phyloP scores from a whole-genome alignment of 53 echinoderm and acorn worm species.

The Holothuria scabra region DNA sequence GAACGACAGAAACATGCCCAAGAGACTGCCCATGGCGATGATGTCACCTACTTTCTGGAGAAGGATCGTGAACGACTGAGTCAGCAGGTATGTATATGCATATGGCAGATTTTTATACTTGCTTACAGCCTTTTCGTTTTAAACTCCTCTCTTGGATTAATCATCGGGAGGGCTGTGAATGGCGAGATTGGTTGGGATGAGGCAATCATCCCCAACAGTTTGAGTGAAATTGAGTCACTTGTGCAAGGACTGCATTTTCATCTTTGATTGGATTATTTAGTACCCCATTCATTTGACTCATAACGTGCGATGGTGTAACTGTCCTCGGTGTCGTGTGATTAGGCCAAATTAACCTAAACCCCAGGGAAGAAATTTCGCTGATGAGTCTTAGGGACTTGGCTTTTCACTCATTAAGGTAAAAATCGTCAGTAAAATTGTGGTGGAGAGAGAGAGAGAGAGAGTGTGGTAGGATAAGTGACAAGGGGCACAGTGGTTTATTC shows the following conservation, averaged over 20 bases:
- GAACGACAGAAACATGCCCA: constrained; percentile 92
- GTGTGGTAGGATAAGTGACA: too few species aligned
- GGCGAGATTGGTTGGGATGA: background rate
- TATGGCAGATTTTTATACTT: constrained; percentile 3
- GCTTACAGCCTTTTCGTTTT: background rate
- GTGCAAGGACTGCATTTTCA: background rate
- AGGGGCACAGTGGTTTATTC: too few species aligned
- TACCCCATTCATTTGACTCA: constrained; percentile 8
- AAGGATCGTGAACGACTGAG: constrained; percentile 94
- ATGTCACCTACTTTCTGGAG: constrained; percentile 96
- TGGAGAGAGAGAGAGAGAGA: too few species aligned
- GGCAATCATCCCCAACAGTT: constrained; percentile 36
- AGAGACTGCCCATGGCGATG: constrained; percentile 96
- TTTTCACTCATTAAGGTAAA: too few species aligned
- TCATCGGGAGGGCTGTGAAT: constrained; percentile 3
- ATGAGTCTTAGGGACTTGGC: too few species aligned
- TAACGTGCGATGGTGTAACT: background rate
- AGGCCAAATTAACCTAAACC: too few species aligned
- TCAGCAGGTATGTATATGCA: constrained; percentile 77
- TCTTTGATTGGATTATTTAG: constrained; percentile 23
- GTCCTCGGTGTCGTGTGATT: too few species aligned
- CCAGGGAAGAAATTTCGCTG: too few species aligned
- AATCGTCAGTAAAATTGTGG: too few species aligned
- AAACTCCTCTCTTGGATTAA: constrained; percentile 19
- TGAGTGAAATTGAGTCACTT: constrained; percentile 35